Evolutionary conservation across 1,140 invertebrate genomes (phyloP).

Genomic region (Zelostemma sp.): DNA sequence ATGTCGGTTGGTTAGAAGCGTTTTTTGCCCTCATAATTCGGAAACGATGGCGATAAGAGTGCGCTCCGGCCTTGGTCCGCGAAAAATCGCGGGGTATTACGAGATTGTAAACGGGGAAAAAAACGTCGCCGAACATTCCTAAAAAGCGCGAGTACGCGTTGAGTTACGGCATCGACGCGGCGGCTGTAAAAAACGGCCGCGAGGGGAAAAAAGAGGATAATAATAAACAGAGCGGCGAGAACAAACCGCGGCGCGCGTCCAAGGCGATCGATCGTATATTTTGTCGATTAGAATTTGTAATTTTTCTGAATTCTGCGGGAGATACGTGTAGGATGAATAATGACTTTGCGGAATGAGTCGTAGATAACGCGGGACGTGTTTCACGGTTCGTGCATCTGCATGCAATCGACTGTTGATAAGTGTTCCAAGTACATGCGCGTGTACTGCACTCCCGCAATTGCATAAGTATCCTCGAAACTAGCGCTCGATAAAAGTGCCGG

Average conservation of each 20-base stretch:
- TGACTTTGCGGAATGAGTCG: slow-evolving; percentile 4
- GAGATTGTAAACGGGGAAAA: background rate
- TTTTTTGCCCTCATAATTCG: background rate
- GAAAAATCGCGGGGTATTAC: background rate
- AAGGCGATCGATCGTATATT: slow-evolving; percentile 6
- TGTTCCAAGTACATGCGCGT: slow-evolving; percentile 4
- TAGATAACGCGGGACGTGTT: slow-evolving; percentile 2
- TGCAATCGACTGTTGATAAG: slow-evolving; percentile 7
- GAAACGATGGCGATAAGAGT: background rate
- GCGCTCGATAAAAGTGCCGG: slow-evolving; percentile 1
- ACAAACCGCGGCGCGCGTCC: background rate
- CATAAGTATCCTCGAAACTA: slow-evolving; percentile 11
- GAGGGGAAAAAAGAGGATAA: slow-evolving; percentile 1
- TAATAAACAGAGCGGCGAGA: slow-evolving; percentile 3
- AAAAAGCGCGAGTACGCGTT: background rate
- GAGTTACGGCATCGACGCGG: background rate
- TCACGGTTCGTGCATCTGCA: background rate
- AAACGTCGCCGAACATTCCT: background rate
- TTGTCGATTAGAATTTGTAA: slow-evolving; percentile 9
- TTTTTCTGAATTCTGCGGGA: slow-evolving; percentile 6
- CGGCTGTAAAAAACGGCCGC: background rate
- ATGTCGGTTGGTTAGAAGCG: too few relatives aligned
- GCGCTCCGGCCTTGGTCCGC: background rate
- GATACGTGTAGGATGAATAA: slow-evolving; percentile 1
- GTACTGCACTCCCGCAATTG: slow-evolving; percentile 2